Percentiles rank a stretch among this genome's conserved stretches.
Evolutionary conservation across 2,888 invertebrate genomes (phyloP).

Genomic region (Rapana venosa): DNA sequence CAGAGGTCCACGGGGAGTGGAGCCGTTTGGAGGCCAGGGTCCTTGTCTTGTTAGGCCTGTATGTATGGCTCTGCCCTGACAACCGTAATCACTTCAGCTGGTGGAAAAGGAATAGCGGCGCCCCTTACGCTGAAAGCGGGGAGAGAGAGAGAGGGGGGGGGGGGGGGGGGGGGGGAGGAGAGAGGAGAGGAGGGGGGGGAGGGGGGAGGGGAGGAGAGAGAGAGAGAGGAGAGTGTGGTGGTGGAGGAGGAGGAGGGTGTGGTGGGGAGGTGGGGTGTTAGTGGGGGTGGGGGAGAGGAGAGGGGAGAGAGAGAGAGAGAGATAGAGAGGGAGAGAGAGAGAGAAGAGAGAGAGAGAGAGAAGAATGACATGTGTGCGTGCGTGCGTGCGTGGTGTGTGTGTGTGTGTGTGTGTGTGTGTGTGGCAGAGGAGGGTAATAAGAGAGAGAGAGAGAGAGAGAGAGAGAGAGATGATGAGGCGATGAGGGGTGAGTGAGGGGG

Average conservation of each 20-base stretch:
- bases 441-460: background rate
- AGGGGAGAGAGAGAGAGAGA: slow-evolving; percentile 4
- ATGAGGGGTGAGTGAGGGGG: no score
- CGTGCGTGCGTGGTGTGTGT: no score
- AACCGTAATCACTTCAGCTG: slow-evolving; percentile 22
- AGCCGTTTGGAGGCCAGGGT: background rate
- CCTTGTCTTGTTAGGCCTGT: slow-evolving; percentile 26
- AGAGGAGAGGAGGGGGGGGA: background rate
- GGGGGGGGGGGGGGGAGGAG: background rate
- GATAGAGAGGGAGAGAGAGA: background rate
- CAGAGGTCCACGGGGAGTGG: background rate
- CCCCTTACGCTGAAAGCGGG: background rate
- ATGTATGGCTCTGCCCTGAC: slow-evolving; percentile 8
- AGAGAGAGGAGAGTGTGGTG: background rate
- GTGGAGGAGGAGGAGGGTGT: background rate
- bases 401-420: no score
- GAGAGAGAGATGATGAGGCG: no score
- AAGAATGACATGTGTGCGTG: no score
- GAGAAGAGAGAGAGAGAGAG: background rate
- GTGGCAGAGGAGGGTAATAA: no score
- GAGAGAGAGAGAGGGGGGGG: background rate
- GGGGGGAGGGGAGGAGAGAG: background rate
- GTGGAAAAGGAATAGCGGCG: background rate
- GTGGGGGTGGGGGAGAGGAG: background rate
- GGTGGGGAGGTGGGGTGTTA: background rate